A percentile compares a stretch with the other conserved stretches of the same genome.
Conservation (phyloP, 2,888 invertebrate species). For the Pheosia gnoma region DNA sequence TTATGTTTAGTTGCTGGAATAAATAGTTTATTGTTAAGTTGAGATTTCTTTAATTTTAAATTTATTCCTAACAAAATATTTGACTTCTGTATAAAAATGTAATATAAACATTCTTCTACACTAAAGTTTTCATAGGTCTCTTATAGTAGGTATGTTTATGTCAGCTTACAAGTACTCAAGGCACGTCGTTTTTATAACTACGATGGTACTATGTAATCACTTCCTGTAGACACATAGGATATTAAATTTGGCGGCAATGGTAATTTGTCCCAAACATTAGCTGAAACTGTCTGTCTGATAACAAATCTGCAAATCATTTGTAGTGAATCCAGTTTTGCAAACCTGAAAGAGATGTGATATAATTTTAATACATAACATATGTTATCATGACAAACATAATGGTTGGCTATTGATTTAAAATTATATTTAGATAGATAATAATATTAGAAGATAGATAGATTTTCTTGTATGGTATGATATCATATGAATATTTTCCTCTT, state of each 20-base stretch:
- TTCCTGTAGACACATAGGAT: slow-evolving; percentile 72
- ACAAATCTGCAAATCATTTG: slow-evolving; percentile 91
- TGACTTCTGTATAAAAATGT: slow-evolving; percentile 60
- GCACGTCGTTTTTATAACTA: slow-evolving; percentile 44
- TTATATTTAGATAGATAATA: too few species aligned
- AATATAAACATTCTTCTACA: slow-evolving; percentile 58
- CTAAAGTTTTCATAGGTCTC: slow-evolving; percentile 54
- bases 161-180: slow-evolving; percentile 34
- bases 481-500: too few species aligned
- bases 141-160: slow-evolving; percentile 23
- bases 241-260: slow-evolving; percentile 85
- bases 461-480: too few species aligned
- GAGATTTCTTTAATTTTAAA: slow-evolving; percentile 42
- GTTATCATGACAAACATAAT: too few species aligned
- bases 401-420: too few species aligned
- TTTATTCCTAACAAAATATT: slow-evolving; percentile 47
- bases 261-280: slow-evolving; percentile 87
- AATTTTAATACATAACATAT: not conserved
- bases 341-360: slow-evolving; percentile 78
- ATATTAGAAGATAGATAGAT: too few species aligned
- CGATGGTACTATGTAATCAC: slow-evolving; percentile 78
- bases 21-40: slow-evolving; percentile 65
- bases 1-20: slow-evolving; percentile 52
- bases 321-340: slow-evolving; percentile 86
- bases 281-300: slow-evolving; percentile 87